Base-by-base conservation (phyloP, 1,140 invertebrate species). In the Eciton burchellii region DNA sequence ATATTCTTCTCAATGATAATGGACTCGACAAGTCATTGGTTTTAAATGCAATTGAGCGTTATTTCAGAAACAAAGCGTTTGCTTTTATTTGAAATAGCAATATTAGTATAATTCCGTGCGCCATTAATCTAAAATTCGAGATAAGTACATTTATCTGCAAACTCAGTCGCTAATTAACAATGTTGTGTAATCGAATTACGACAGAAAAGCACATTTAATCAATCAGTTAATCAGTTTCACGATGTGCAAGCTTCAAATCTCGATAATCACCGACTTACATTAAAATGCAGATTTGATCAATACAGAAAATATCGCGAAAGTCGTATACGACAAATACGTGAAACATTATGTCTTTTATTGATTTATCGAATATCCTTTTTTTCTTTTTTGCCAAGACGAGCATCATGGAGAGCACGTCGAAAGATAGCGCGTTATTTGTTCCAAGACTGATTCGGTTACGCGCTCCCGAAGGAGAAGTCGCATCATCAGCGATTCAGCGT, bases 131-230 rank as follows among this genome's bases (percentile, higher is more conserved):
- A 24, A 56, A 43, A 70, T 68, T n/a, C 56, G 29, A 43, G 56
- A 56, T 70, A 70, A 79, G 43, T 79, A 68, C 24, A 57, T 43
- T 43, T 68, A 66, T n/a, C 43, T 57, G 47, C 47, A 16, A 45
- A 66, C 47, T 26, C 35, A 45, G 63, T 79, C 63, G 52, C 29
- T 79, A 68, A 62, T 35, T 41, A 35, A 35, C 16, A 11, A 12
- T 43, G 41, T 70, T 68, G 41, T 57, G 26, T 56, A 79, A 79
- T 56, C 41, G 41, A 70, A 68, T 79, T 79, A 79, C 63, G 49
- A 45, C 49, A 21, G 49, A 49, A 68, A 79, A 79, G 52, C 41
- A 68, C 47, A 29, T 41, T 76, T 76, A 63, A 65, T n/a, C 35
- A 35, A 35, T 5, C n/a, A 45, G 24, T 79, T 79, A 77, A 68